Base-by-base conservation (phyloP, 2,797 vertebrate species). In the Hydrophis major region DNA sequence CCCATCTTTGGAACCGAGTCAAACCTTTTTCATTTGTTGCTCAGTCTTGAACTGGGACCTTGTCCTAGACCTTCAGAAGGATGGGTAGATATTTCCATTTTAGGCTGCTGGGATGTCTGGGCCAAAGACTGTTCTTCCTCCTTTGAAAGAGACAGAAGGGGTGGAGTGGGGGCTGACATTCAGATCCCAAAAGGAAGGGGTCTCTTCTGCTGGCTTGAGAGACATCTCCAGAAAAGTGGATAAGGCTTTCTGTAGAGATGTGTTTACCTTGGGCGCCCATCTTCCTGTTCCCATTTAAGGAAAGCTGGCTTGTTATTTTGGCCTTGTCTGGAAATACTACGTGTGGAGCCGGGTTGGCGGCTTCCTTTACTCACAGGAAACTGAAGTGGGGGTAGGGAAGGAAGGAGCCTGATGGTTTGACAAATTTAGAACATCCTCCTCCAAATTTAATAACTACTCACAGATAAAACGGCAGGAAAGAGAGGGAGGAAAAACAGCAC, bases 341-440 rank as follows among this genome's bases (percentile, higher is more conserved):
- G 92, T 37, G 74, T 88, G 97, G 98, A 98, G 98, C 98, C 98
- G 88, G 95, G 94, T 97, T 96, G 98, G 98, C 98, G 98, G 97
- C 98, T 98, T 98, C 98, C 98, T 97, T 91, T 96, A 94, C 91
- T 88, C 89, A 96, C 97, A 98, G 98, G 98, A 99, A 98, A 97
- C 93, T 61, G 94, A 92, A 96, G 94, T 94, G 97, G 96, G 94
- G 94, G 97, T 97, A 94, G 92, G 93, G 93, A 91, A 93, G 93
- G 97, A 97, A 96, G 93, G 94, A 94, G 86, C 1, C 10, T 69
- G 93, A 92, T 8, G 0, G 94, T 59, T 92, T 6, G 96, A 93
- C 98, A 97, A 97, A 98, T 98, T 98, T 98, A 98, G 98, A 95
- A 95, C 94, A 95, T 97, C 96, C 97, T 96, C 97, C 98, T 97